A percentile compares a stretch with the other conserved stretches of the same genome.
phyloP scores from a whole-genome alignment of 2,797 vertebrate species.

The Fistularia tabacaria region DNA sequence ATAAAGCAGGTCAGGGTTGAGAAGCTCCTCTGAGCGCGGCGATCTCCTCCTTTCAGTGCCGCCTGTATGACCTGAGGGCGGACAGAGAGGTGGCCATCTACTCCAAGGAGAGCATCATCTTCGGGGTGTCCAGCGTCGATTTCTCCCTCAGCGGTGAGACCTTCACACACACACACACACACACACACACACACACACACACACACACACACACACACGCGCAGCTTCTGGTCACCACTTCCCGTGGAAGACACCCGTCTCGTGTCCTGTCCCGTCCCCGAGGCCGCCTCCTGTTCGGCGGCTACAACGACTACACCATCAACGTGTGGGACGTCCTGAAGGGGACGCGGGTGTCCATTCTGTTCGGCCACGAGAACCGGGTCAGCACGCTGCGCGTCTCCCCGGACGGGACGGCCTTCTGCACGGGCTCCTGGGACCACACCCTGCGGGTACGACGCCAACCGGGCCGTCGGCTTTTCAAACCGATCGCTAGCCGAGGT shows the following conservation, averaged over 20 bases:
- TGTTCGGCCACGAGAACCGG: conserved; percentile 97
- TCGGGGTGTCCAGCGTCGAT: conserved; percentile 97
- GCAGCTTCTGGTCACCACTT: neutral
- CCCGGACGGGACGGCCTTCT: conserved; percentile 93
- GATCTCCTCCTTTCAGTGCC: conserved; percentile 79
- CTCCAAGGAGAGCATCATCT: conserved; percentile 98
- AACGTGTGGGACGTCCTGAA: conserved; percentile 99
- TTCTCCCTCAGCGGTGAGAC: conserved; percentile 96
- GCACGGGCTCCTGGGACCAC: conserved; percentile 98
- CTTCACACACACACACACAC: neutral
- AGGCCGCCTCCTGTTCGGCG: conserved; percentile 93
- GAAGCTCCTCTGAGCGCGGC: neutral
- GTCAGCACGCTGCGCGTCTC: conserved; percentile 95
- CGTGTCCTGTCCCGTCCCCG: neutral
- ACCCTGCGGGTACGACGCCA: conserved; percentile 83
- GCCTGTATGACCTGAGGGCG: conserved; percentile 93
- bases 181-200: neutral
- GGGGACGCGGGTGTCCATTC: conserved; percentile 90
- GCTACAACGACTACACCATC: conserved; percentile 98
- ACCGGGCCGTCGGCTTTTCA: neutral
- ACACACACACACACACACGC: neutral
- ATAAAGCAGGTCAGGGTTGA: too few relatives aligned
- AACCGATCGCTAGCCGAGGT: too few relatives aligned
- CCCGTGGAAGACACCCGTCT: neutral
- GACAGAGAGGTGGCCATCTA: conserved; percentile 99